Evolutionary conservation across 1,140 invertebrate species (phyloP).

Genomic region (Diplogasteroides magnus): DNA sequence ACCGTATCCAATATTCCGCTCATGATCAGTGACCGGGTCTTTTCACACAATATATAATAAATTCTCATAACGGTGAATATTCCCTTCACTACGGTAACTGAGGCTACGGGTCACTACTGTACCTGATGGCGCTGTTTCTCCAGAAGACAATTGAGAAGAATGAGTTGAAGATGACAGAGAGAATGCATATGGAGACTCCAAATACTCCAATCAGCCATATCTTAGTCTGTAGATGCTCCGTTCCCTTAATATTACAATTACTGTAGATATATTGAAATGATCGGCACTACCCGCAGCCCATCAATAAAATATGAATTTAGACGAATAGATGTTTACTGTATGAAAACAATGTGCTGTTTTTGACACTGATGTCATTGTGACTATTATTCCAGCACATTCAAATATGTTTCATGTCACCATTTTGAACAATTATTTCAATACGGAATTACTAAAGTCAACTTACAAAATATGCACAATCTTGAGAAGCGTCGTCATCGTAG

Average conservation of each 20-base stretch:
- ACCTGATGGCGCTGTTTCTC: slow-evolving; percentile 36
- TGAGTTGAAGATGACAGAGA: slow-evolving; percentile 51
- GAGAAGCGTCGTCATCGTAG: too few relatives aligned
- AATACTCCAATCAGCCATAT: slow-evolving; percentile 51
- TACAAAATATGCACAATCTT: too few relatives aligned
- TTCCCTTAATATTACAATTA: slow-evolving; percentile 28
- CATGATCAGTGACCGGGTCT: background rate
- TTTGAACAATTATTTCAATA: too few relatives aligned
- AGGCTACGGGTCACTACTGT: background rate
- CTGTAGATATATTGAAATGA: background rate
- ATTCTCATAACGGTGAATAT: background rate
- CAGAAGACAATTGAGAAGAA: slow-evolving; percentile 53
- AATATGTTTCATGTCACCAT: too few relatives aligned
- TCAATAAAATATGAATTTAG: too few relatives aligned
- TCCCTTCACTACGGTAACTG: background rate
- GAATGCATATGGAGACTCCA: slow-evolving; percentile 42
- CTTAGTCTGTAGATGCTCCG: slow-evolving; percentile 41
- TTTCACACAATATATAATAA: slow-evolving; percentile 3
- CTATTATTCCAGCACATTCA: too few relatives aligned
- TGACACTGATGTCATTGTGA: too few relatives aligned
- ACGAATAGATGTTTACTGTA: too few relatives aligned
- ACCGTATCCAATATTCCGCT: background rate
- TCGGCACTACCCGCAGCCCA: too few relatives aligned
- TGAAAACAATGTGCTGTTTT: too few relatives aligned
- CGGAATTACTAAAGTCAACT: too few relatives aligned